Base-by-base conservation (phyloP, 2,797 vertebrate species). In the Cynodonichthys magdalenae region DNA sequence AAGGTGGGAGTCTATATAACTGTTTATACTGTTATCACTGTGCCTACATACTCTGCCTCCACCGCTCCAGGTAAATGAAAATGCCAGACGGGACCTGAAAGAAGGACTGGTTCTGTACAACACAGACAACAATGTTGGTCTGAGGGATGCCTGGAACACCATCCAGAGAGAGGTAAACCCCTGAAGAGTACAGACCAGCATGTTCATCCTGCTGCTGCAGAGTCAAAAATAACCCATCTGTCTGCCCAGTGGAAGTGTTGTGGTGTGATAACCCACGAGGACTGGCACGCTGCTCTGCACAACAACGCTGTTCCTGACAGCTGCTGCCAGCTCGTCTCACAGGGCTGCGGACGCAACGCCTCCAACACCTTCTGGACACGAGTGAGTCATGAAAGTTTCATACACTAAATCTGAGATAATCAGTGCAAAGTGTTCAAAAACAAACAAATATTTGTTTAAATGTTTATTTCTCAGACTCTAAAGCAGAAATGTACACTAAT, bases 141-240 rank as follows among this genome's bases (percentile, higher is more conserved):
- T 99, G 77, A 96, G 91, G 85, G 96, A 98, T 0, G 97, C 97
- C 0, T 99, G 97, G 98, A 96, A 98, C 92, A 93, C 97, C 79
- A 98, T 99, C 74, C 97, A 99, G 91, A 92, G 93, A 39, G 96
- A 98, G 95, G 98, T 99, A 75, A n/a, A 4, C 14, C 1, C 8
- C 29, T 0, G 8, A 14, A 3, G 11, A 39, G 2, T 4, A 24
- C 53, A 29, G 15, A 11, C 7, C 17, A 9, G 15, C 7, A 18
- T 17, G 15, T 17, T 17, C 3, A 15, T 6, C 15, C 17, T 15
- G 42, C 15, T 44, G 42, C 15, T 17, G 15, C 6, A 1, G 17
- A 4, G 6, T 44, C 11, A 39, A 39, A 39, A 14, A 12, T 3
- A 12, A 4, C 17, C 15, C 17, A 2, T 44, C 15, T 4, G 20